Evolutionary conservation across 2,888 invertebrate species (phyloP), one percentile per base, ranked within the genome.

Genomic region (Pyralis farinalis): DNA sequence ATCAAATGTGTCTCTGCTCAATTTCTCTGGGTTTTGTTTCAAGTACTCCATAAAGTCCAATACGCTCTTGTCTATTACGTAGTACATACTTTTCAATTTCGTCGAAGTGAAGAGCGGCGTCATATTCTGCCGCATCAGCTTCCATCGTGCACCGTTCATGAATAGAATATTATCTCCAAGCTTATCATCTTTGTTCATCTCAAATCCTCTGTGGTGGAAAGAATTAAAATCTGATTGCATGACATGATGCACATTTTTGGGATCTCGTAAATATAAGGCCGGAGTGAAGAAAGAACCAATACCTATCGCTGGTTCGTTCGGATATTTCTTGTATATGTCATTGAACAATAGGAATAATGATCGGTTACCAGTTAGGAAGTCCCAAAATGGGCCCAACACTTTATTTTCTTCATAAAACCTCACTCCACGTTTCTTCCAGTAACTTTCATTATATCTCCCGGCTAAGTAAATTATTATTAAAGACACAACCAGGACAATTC

Each of bases 81-180:
- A 71, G 44, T 70, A 82, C 77, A 86, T 77, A 21, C 73, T 80
- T 39, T 66, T 77, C 9, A 85, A 54, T 45, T 84, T 86, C 0
- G 62, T 55, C 0, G 67, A 57, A 0, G 81, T 81, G 44, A 86
- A 85, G 0, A 78, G 57, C 0, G 85, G 79, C 0, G 75, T 70
- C 43, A 87, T 51, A 37, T 70, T 80, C 16, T 80, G 78, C 9
- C 83, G 56, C 10, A 80, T 58, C 7, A 72, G 51, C 41, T 77
- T 75, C 87, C 85, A 86, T 40, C 68, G 62, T 2, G 63, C 63
- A 2, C 82, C 65, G 11, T 63, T 39, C 40, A 71, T 52, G 12
- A 75, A 52, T 4, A 78, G 48, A 3, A 78, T 44, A 34, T 73
- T 79, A 33, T 78, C 63, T 1, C 68, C 58, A 3, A 80, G 51